These are phyloP conservation scores for Plebejus argus DNA, from an alignment of 2,888 invertebrate genomes.

Conservation along the genomic window DNA sequence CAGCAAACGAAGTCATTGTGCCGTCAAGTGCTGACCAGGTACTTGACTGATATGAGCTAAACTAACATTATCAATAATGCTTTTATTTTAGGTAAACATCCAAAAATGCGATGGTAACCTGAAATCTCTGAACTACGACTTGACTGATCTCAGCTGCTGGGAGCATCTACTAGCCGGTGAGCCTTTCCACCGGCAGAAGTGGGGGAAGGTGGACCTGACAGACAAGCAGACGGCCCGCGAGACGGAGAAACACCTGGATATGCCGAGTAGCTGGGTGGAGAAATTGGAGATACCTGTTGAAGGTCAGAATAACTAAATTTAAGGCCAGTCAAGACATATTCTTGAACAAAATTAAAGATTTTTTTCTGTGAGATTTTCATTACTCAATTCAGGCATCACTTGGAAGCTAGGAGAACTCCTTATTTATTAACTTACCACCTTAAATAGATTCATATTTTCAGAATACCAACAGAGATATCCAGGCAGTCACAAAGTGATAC, in stretches of 20 bases:
- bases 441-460: slow-evolving; percentile 43
- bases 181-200: slow-evolving; percentile 75
- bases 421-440: too few species aligned
- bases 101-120: slow-evolving; percentile 79
- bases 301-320: slow-evolving; percentile 57
- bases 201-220: slow-evolving; percentile 73
- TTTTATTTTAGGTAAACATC: slow-evolving; percentile 76
- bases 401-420: too few species aligned
- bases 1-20: too few species aligned
- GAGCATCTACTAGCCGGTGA: slow-evolving; percentile 88
- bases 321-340: too few species aligned
- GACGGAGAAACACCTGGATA: slow-evolving; percentile 87
- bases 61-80: too few species aligned
- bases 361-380: too few species aligned
- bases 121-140: slow-evolving; percentile 81
- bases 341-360: too few species aligned
- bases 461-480: slow-evolving; percentile 88
- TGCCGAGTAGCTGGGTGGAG: slow-evolving; percentile 88
- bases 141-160: slow-evolving; percentile 83
- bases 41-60: neutral
- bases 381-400: too few species aligned
- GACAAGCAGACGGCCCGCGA: slow-evolving; percentile 68
- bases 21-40: too few species aligned
- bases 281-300: slow-evolving; percentile 82
- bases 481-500: slow-evolving; percentile 83